Base-by-base conservation (phyloP, 2,797 vertebrate genomes). In the Sebastes minor region DNA sequence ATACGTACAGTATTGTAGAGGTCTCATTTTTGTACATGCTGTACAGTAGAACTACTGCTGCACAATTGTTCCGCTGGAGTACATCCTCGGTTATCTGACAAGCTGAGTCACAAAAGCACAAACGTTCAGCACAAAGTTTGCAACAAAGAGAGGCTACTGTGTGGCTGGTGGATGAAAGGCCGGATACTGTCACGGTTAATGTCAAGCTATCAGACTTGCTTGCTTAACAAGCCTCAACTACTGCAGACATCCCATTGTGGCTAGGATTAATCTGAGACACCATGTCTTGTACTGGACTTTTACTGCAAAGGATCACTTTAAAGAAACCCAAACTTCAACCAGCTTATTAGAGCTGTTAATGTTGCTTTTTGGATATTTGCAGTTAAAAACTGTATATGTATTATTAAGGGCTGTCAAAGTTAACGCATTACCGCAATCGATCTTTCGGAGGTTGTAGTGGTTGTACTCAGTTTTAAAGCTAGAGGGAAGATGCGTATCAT, bases 51-150 rank as follows among this genome's bases (percentile, higher is more conserved):
- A 46, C 33, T 57, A 20, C 23, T 55, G 55, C 32, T 69, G 38
- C 67, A 81, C 66, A 82, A 64, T 18, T 68, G 71, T 80, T 79
- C 52, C 23, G 5, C 46, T 74, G 27, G 12, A 72, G 38, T 22
- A 22, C 12, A 42, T 81, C 16, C 13, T 49, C 11, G 1, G 30
- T 46, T 65, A 72, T 66, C 20, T 68, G 76, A 81, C 61, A 74
- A 52, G 71, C n/a, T 32, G 71, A 71, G 56, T 38, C 10, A 65
- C 23, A 80, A 78, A 78, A 46, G 42, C 16, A 46, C 42, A 46
- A 46, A 66, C 62, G 8, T 71, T 84, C 74, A 70, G 77, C 66
- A 77, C 25, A 64, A 74, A 65, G 57, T 56, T 68, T 62, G 11
- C 35, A 62, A 68, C 22, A 84, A 57, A 75, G 18, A 72, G 22